Percentiles rank a stretch among this genome's conserved stretches.
These are phyloP conservation scores for Porites lutea DNA, from an alignment of 64 coral and sea anemone genomes.

Conservation along the genomic window DNA sequence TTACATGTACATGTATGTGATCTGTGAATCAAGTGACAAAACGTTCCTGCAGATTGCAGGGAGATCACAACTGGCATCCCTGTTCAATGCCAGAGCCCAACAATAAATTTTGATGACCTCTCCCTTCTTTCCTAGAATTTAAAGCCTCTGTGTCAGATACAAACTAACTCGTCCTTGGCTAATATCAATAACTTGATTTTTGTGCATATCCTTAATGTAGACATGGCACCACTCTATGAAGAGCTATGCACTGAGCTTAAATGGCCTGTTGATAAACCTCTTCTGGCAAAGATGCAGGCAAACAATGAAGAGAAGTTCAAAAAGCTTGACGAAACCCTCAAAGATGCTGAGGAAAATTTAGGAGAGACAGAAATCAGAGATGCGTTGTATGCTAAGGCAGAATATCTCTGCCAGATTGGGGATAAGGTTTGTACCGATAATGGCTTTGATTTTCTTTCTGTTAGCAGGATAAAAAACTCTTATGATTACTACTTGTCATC, in stretches of 20 bases:
- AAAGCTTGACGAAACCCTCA: conserved; percentile 85
- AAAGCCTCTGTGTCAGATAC: no score
- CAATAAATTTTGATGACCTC: no score
- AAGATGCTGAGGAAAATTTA: conserved; percentile 94
- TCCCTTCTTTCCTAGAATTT: no score
- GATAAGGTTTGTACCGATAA: conserved; percentile 69
- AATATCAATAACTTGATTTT: not conserved
- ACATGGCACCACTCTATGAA: conserved; percentile 98
- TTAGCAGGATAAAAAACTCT: no score
- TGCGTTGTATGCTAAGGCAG: conserved; percentile 86
- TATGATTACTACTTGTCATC: no score
- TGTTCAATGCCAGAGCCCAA: no score
- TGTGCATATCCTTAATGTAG: not conserved
- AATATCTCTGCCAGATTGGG: conserved; percentile 93
- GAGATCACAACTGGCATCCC: no score
- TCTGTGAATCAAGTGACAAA: no score
- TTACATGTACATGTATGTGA: no score
- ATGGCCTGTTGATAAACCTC: conserved; percentile 84
- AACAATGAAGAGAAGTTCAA: conserved; percentile 86
- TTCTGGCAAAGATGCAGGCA: conserved; percentile 94
- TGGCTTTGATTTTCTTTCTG: not conserved
- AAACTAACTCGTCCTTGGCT: not conserved
- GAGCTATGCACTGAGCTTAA: conserved; percentile 89
- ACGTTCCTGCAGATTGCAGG: no score
- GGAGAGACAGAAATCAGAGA: conserved; percentile 98